Evolutionary conservation across 2,113 vertebrate genomes (phyloP), one percentile per base, ranked within the genome.

Genomic region (Paraplagusia blochii): DNA sequence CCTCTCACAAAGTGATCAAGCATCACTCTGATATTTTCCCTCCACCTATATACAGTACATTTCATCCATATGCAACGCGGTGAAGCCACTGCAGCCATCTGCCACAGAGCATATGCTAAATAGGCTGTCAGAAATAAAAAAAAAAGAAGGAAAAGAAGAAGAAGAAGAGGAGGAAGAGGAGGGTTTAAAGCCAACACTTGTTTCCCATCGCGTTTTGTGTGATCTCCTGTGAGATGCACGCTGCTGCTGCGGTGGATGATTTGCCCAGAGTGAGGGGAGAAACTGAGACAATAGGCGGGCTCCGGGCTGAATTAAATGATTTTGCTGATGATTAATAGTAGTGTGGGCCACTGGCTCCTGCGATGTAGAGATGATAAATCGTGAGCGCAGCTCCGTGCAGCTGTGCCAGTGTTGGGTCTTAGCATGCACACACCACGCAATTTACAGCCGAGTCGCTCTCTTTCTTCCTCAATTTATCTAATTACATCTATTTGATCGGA

Each of bases 301-400:
- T 82, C 59, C 22, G 70, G 79, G 84, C 82, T 82, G 81, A 89
- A 87, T 87, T 82, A 90, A 89, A 88, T 86, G 78, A 87, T 89
- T 90, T 89, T 86, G 82, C 82, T 81, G 78, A 85, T 90, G 85
- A 90, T 90, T 88, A 87, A 90, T 90, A 83, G 81, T 86, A 79
- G 74, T 86, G 84, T 76, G 87, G 85, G 72, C 84, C 73, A 70
- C 74, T 77, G 67, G 85, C 81, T 87, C 85, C 76, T 86, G 82
- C 80, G 71, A 82, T 83, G 85, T 86, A 83, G 81, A 84, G 87
- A 91, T 88, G 79, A 89, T 90, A 85, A 88, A 91, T 91, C 58
- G 85, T 76, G 77, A 85, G 84, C 74, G 71, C 72, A 68, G 84
- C 79, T 86, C 65, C n/a, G 52, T 82, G 75, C 87, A 89, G 88